These are phyloP conservation scores for Ectobius pallidus DNA, from an alignment of 2,888 invertebrate species.

Conservation along the genomic window DNA sequence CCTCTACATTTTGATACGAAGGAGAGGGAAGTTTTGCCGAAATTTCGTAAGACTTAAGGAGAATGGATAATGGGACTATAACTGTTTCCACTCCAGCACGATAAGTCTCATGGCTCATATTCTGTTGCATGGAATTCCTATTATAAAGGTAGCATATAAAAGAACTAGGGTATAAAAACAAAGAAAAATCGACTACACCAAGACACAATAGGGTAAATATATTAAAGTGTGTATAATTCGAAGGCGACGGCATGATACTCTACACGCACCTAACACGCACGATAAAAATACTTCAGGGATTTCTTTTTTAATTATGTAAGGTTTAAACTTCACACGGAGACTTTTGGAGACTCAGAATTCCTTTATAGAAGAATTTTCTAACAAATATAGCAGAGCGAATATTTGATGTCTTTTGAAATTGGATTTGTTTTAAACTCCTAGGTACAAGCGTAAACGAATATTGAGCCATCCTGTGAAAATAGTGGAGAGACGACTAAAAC, in stretches of 20 bases:
- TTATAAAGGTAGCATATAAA: not conserved
- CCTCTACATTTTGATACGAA: not conserved
- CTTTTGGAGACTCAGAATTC: no score
- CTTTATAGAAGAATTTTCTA: no score
- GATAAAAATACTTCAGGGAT: no score
- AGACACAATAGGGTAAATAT: not conserved
- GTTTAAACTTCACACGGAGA: no score
- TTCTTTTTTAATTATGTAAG: no score
- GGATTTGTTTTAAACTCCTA: no score
- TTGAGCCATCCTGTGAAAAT: no score
- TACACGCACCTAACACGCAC: constrained; percentile 8
- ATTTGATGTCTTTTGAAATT: no score
- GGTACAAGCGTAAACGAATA: no score
- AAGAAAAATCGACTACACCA: not conserved
- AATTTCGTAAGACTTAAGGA: constrained; percentile 6
- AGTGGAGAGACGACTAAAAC: no score
- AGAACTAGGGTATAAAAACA: not conserved
- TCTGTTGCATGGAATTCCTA: not conserved
- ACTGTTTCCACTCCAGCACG: constrained; percentile 1
- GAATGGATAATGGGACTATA: not conserved
- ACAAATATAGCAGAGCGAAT: no score
- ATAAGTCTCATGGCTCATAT: not conserved
- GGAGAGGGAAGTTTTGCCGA: constrained; percentile 1
- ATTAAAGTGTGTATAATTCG: not conserved
- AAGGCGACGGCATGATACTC: not conserved